These are phyloP conservation scores for Stenotaenia linearis DNA, from an alignment of 2,888 invertebrate genomes.

Conservation along the genomic window DNA sequence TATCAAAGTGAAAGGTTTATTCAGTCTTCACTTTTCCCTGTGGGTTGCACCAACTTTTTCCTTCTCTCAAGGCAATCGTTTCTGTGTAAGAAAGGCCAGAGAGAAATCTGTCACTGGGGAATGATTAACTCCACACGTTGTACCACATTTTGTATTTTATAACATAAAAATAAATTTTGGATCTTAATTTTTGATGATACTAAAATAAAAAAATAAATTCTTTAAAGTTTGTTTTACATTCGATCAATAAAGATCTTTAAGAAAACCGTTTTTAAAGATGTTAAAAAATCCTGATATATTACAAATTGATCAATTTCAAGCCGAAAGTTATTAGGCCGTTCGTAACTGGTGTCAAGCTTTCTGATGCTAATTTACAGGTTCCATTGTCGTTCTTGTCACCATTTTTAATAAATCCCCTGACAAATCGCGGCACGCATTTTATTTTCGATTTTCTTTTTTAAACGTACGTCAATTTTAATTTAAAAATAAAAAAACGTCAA, in stretches of 20 bases:
- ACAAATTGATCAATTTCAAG: neutral
- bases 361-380: neutral
- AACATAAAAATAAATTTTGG: no score
- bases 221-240: no score
- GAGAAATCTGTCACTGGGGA: neutral
- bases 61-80: neutral
- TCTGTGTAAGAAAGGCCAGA: neutral
- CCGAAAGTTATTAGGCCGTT: neutral
- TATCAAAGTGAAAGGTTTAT: slow-evolving; percentile 11
- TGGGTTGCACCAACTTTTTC: neutral
- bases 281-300: neutral
- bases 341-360: neutral
- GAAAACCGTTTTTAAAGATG: neutral
- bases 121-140: neutral
- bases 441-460: neutral
- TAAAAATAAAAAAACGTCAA: neutral
- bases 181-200: no score
- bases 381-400: neutral
- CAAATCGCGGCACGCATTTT: neutral
- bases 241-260: neutral
- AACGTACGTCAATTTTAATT: neutral
- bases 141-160: no score
- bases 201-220: no score
- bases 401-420: neutral
- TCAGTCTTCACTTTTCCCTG: neutral